Evolutionary conservation across 2,888 invertebrate genomes (phyloP), one percentile per base, ranked within the genome.

Genomic region (Trissolcus brochymenae): DNA sequence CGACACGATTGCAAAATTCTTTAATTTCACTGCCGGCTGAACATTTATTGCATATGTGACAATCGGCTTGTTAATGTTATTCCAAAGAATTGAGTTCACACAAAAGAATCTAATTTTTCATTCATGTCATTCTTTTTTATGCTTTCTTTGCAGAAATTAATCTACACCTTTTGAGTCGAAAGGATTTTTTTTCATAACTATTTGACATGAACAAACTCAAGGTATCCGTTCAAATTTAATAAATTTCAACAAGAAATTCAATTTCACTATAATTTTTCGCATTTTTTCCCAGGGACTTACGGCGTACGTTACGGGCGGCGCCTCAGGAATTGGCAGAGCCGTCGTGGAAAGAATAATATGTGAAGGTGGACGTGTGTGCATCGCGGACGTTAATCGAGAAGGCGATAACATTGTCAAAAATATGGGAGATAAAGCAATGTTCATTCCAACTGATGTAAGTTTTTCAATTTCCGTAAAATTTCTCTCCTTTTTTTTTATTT

Each of bases 251-350:
- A 11, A 11, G 9, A 35, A 35, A 35, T 35, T 35, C 35, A 35
- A 35, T 35, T 35, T 35, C 11, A 11, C 35, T 35, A 35, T 35
- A 35, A 35, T 9, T 35, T 35, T 35, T 35, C 9, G 11, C 35
- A 17, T 56, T 56, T 40, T 43, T 57, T 55, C 16, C 6, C 9
- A 84, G 84, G 78, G 76, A 51, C 61, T 82, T 13, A 76, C 82
- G 14, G 84, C 82, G 19, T 82, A 80, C 29, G 76, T 85, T 46
- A 83, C 83, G 14, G 84, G 84, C 2, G 85, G 83, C 16, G 80
- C 80, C n/a, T 81, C 82, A 0, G 84, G 84, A 50, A 83, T 85
- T 16, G 84, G 84, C 9, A 82, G 79, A 79, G 81, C 82, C 11
- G 55, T 83, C 6, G 83, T 79, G 1, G 80, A 81, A 46, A 79